phyloP scores from a whole-genome alignment of 2,797 vertebrate genomes.

The Trachops cirrhosus region DNA sequence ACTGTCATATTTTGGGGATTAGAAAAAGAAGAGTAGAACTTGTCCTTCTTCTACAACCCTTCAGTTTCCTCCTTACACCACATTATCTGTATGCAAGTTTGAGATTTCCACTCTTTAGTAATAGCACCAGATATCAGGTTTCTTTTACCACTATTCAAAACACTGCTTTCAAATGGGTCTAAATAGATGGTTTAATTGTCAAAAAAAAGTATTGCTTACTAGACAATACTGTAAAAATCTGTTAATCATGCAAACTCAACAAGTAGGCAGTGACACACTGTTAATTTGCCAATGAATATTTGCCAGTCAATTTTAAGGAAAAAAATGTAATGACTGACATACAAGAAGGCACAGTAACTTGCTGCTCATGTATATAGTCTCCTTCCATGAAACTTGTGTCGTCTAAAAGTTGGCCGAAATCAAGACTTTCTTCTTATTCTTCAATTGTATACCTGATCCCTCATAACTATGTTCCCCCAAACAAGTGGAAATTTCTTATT shows the following conservation, averaged over 20 bases:
- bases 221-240: slow-evolving; percentile 8
- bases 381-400: not conserved
- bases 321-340: not conserved
- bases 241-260: slow-evolving; percentile 1
- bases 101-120: not conserved
- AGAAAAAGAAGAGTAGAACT: slow-evolving; percentile 9
- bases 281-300: not conserved
- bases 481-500: not conserved
- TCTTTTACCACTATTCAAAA: not conserved
- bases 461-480: not conserved
- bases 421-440: slow-evolving; percentile 33
- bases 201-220: not conserved
- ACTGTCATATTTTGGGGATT: not conserved
- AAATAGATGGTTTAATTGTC: not conserved
- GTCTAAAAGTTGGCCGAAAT: slow-evolving; percentile 1
- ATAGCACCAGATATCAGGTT: not conserved
- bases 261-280: not conserved
- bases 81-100: not conserved
- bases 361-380: not conserved
- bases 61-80: not conserved
- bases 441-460: not conserved
- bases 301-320: not conserved
- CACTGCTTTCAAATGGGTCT: not conserved
- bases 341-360: not conserved
- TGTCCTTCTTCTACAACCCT: slow-evolving; percentile 25